Evolutionary conservation across 2,888 invertebrate species (phyloP).

Genomic region (Masnerella sp.): DNA sequence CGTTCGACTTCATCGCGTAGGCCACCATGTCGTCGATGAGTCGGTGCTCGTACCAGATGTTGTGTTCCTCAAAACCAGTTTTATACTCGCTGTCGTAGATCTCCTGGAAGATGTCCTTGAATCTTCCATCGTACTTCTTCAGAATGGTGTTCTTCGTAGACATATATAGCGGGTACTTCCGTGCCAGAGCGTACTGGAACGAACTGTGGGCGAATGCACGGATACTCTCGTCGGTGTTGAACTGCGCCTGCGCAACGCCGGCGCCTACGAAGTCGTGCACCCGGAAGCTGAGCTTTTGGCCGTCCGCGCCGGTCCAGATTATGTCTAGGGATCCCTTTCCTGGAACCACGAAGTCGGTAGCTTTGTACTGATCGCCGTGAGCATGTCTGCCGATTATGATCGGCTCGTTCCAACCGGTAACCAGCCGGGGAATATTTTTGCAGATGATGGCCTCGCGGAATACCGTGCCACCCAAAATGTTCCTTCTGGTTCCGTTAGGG

Average conservation of each 20-base stretch:
- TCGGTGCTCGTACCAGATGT: slow-evolving; percentile 98
- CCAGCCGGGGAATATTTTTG: slow-evolving; percentile 96
- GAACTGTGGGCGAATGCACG: slow-evolving; percentile 96
- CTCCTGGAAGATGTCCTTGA: slow-evolving; percentile 98
- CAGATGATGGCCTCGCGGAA: slow-evolving; percentile 93
- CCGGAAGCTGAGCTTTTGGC: slow-evolving; percentile 83
- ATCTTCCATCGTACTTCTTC: slow-evolving; percentile 96
- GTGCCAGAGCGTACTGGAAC: slow-evolving; percentile 91
- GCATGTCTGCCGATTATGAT: slow-evolving; percentile 99
- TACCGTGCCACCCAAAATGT: slow-evolving; percentile 90
- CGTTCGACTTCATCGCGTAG: slow-evolving; percentile 97
- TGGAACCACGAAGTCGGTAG: slow-evolving; percentile 97
- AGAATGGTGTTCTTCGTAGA: slow-evolving; percentile 98
- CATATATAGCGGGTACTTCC: slow-evolving; percentile 92
- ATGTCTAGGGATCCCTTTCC: slow-evolving; percentile 92
- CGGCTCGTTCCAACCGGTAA: slow-evolving; percentile 96
- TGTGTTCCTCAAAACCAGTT: slow-evolving; percentile 87
- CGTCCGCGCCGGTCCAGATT: slow-evolving; percentile 85
- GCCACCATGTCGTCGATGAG: slow-evolving; percentile 99
- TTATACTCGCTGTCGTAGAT: slow-evolving; percentile 95
- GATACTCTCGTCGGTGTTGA: slow-evolving; percentile 97
- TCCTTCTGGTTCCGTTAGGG: slow-evolving; percentile 92
- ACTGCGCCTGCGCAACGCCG: slow-evolving; percentile 97
- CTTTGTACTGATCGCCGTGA: slow-evolving; percentile 98
- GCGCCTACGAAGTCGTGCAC: slow-evolving; percentile 92